Conservation (phyloP, 2,888 invertebrate genomes). For the Nephrotoma guestfalica region DNA sequence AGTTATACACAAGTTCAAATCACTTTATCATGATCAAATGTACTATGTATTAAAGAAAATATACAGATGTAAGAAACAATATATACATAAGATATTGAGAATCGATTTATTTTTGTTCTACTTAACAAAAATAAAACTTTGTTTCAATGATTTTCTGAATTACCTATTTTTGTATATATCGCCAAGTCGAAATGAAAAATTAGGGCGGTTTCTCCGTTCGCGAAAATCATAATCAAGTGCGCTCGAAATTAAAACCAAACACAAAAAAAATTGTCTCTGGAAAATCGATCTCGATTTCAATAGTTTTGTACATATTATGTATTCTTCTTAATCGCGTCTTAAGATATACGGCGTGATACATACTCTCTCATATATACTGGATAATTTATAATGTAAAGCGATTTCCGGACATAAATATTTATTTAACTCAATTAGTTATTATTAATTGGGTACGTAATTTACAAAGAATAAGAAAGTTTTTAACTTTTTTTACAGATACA, state of each 20-base stretch:
- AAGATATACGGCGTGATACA: background rate
- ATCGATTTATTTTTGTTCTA: background rate
- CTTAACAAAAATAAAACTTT: background rate
- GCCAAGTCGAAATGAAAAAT: background rate
- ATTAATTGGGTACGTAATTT: background rate
- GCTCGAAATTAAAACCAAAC: background rate
- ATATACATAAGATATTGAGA: background rate
- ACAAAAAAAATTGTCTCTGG: background rate
- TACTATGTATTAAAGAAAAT: background rate
- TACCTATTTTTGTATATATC: background rate
- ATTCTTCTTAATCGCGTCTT: background rate
- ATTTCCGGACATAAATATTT: background rate
- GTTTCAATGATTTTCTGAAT: background rate
- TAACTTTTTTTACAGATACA: background rate
- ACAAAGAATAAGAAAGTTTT: background rate
- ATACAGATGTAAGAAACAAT: background rate
- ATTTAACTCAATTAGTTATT: background rate
- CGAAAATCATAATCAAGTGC: background rate
- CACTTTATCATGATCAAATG: background rate
- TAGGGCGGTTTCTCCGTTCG: background rate
- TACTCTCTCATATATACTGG: background rate
- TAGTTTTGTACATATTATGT: background rate
- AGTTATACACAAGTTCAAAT: background rate
- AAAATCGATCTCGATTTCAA: background rate
- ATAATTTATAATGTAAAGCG: background rate